Base-by-base conservation (phyloP, 2,888 invertebrate species). In the Melieria omissa region DNA sequence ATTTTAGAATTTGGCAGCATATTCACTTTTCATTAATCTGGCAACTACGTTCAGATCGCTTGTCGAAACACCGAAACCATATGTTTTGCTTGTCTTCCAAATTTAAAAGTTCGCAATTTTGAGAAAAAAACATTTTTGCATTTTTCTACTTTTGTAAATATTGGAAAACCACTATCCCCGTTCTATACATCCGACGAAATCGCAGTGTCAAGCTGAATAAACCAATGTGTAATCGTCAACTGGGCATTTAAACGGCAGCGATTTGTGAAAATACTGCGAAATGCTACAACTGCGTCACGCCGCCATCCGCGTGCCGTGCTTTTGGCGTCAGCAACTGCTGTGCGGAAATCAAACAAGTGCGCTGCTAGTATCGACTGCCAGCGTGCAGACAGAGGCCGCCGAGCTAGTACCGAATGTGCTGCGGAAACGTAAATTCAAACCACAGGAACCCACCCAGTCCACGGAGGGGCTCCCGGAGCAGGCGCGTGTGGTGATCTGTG, bases 401-500 rank as follows among this genome's bases (percentile, higher is more conserved):
- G 72, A 74, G 5, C 61, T 70, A 42, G 62, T 73, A 9, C 61
- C 79, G n/a, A 77, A 79, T 73, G 83, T 86, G 52, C 70, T 86
- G 44, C 81, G 85, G 4, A 83, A 82, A 70, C 80, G 84, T 0
- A 84, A 84, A 61, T 86, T 85, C 65, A 77, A 81, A 58, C 86
- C 86, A 6, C 83, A 78, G 10, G 78, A 83, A 45, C 80, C 82
- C 10, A 41, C 75, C n/a, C 66, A 65, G 29, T 45, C 69, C 10
- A 64, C 41, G 63, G 78, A 70, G 14, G 77, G 75, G 6, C 62
- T 85, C 57, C 85, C 85, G 0, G 65, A 77, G 0, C 78, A 81
- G 64, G 78, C 82, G 0, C 81, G 84, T 4, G 84, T 85, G 0
- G 83, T 86, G 0, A 92, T 97, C 82, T 96, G 96, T 86, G 97